Evolutionary conservation across 2,797 vertebrate species (phyloP), one percentile per base, ranked within the genome.

Genomic region (Oophaga sylvatica): DNA sequence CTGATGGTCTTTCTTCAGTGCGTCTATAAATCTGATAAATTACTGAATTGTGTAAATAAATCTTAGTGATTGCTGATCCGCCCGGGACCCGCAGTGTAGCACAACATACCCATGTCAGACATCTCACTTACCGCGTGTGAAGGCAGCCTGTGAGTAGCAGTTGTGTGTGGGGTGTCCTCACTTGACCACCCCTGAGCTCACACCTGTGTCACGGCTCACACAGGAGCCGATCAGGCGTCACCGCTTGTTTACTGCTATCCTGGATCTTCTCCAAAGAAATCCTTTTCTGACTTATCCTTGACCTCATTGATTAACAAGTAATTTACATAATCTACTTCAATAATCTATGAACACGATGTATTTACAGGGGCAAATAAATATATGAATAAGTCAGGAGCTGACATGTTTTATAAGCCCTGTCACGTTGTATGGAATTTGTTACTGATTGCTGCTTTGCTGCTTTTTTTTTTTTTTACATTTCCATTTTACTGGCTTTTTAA

Each of bases 131-230:
- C n/a, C 53, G 16, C 53, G 19, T 63, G 60, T 48, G 5, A 48
- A 22, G 11, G 19, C 2, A 41, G 60, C 29, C 29, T 53, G 17
- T 3, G 20, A 26, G 22, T 15, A 19, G 19, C 26, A 19, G 26
- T 59, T 19, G 29, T 62, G 76, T 59, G 13, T 59, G 22, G 76
- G 48, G 41, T 88, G 82, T 88, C 87, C 87, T 84, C 57, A 75
- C 29, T 45, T 84, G 87, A 84, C 87, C 87, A 57, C 35, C 8
- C 15, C 45, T 10, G 75, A 45, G 68, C 26, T 45, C 60, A 83
- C 65, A 68, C 81, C 62, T n/a, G 65, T 29, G 75, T 56, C 67
- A n/a, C 16, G 41, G 41, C 53, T 77, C 20, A 35, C n/a, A 45
- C 22, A 77, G 6, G 12, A n/a, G 56, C 11, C 67, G 12, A 87